phyloP scores from a whole-genome alignment of 2,113 vertebrate species.

The Prietella phreatophila region DNA sequence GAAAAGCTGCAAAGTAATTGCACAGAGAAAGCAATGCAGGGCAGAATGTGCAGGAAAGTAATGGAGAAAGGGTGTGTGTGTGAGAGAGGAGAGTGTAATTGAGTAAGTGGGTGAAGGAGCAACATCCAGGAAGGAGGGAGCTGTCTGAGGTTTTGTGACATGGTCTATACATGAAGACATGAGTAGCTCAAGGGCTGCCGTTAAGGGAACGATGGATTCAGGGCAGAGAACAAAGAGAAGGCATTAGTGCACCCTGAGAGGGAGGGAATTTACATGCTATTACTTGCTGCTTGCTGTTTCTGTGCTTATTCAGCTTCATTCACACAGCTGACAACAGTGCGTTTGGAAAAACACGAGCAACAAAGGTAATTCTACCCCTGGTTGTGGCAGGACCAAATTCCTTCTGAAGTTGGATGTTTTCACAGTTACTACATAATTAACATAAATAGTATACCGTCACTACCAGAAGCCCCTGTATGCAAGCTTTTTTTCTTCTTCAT shows the following conservation, averaged over 20 bases:
- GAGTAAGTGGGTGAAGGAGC: slow-evolving; percentile 2
- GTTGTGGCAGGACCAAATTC: neutral
- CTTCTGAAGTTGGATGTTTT: neutral
- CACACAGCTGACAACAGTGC: neutral
- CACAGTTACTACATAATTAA: neutral
- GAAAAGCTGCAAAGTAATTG: slow-evolving; percentile 28
- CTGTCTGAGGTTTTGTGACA: slow-evolving; percentile 14
- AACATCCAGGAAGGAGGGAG: slow-evolving; percentile 3
- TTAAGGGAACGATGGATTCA: slow-evolving; percentile 3
- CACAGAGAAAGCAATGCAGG: neutral
- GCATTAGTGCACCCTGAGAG: neutral
- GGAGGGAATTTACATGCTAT: slow-evolving; percentile 29
- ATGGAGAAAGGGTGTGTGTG: neutral
- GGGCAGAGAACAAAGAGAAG: neutral
- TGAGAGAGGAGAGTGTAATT: neutral
- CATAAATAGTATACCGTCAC: neutral
- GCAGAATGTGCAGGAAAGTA: neutral
- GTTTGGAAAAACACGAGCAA: neutral
- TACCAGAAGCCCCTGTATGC: neutral
- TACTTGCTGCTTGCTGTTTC: slow-evolving; percentile 7
- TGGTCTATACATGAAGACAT: slow-evolving; percentile 10
- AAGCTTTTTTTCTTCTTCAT: neutral
- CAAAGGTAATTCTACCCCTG: neutral
- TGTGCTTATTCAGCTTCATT: slow-evolving; percentile 20
- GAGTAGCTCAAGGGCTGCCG: slow-evolving; percentile 32